phyloP scores from a whole-genome alignment of 2,888 invertebrate species.

The Anthrax anthrax region DNA sequence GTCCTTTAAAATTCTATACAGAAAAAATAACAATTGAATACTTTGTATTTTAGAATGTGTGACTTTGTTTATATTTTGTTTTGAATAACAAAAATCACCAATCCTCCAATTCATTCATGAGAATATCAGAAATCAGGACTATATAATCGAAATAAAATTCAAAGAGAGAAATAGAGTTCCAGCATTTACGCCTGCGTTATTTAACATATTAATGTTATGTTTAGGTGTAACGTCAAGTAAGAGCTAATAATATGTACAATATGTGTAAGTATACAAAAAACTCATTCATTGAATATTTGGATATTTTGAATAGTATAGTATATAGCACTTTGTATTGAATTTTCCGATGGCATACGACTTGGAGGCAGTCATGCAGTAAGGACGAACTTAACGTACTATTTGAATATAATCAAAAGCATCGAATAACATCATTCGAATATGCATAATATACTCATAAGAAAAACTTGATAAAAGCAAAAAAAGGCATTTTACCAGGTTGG shows the following conservation, averaged over 20 bases:
- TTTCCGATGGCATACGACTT: neutral
- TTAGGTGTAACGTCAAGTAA: neutral
- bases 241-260: neutral
- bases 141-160: too few relatives aligned
- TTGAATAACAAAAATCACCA: neutral
- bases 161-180: too few relatives aligned
- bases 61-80: neutral
- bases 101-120: neutral
- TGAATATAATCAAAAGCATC: too few relatives aligned
- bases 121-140: neutral
- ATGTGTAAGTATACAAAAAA: neutral
- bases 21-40: neutral
- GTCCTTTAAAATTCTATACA: neutral
- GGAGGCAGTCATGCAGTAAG: neutral
- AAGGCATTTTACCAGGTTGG: neutral
- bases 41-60: neutral
- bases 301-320: neutral
- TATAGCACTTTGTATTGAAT: neutral
- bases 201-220: too few relatives aligned
- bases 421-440: too few relatives aligned
- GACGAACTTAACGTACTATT: neutral
- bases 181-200: neutral
- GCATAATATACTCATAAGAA: too few relatives aligned
- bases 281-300: neutral
- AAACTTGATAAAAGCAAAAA: too few relatives aligned